Evolutionary conservation across 2,797 vertebrate genomes (phyloP).

Genomic region (Corythornis leucogaster): DNA sequence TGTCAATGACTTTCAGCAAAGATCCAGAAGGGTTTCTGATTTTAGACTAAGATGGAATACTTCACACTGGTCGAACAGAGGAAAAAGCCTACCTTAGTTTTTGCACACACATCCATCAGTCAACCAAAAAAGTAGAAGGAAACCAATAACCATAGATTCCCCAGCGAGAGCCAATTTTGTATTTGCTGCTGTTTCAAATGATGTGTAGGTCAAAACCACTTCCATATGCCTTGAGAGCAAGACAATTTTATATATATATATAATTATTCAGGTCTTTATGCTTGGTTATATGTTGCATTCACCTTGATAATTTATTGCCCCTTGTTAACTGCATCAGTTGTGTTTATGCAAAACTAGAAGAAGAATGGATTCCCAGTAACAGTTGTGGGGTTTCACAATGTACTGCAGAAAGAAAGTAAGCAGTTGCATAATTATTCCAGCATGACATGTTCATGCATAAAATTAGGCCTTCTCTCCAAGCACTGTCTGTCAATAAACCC

Average conservation of each 20-base stretch:
- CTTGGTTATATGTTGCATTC: background rate
- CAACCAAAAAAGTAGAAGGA: background rate
- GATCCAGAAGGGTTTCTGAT: background rate
- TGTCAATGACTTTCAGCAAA: background rate
- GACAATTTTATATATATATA: background rate
- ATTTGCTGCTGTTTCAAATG: constrained; percentile 1
- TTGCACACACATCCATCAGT: background rate
- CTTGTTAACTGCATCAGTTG: constrained; percentile 2
- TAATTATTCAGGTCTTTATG: constrained; percentile 5
- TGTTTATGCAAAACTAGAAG: constrained; percentile 22
- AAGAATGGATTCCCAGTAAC: background rate
- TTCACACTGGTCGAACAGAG: background rate
- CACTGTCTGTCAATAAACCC: constrained; percentile 70
- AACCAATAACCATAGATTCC: background rate
- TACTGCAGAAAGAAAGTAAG: constrained; percentile 53
- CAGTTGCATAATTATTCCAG: constrained; percentile 71
- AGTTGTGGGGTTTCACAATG: background rate
- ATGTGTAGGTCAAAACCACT: background rate
- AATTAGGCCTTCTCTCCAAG: constrained; percentile 72
- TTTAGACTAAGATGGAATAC: background rate
- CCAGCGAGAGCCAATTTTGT: background rate
- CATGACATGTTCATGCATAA: constrained; percentile 66
- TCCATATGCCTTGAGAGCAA: background rate
- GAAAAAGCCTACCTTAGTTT: background rate
- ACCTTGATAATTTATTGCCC: background rate